Evolutionary conservation across 2,113 vertebrate genomes (phyloP).

Genomic region (Hystrix cristata): DNA sequence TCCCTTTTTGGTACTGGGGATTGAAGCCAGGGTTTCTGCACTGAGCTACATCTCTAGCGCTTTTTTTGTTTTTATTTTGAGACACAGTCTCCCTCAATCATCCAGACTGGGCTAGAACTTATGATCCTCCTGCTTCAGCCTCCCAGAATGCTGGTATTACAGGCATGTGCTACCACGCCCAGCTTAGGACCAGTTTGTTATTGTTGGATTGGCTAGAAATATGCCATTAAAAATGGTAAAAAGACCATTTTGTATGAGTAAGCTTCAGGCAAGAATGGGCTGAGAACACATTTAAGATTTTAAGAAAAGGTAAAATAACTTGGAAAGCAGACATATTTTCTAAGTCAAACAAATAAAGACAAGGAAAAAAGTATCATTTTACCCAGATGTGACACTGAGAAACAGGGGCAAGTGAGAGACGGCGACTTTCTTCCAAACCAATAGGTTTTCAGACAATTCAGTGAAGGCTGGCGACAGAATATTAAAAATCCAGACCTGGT

Average conservation of each 20-base stretch:
- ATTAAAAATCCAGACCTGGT: not conserved
- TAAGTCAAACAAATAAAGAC: not conserved
- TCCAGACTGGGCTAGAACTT: not conserved
- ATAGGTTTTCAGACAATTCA: not conserved
- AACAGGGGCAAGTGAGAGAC: not conserved
- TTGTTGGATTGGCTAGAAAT: not conserved
- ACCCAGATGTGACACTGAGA: not conserved
- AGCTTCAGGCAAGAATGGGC: conserved; percentile 8
- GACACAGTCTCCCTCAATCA: not conserved
- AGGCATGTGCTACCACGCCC: not conserved
- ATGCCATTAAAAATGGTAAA: conserved; percentile 15
- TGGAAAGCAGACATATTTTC: not conserved
- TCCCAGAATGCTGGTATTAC: not conserved
- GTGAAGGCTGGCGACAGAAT: not conserved
- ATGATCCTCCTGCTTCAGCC: not conserved
- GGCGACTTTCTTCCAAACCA: not conserved
- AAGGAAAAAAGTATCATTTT: not conserved
- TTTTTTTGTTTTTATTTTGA: not conserved
- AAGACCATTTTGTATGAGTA: conserved; percentile 10
- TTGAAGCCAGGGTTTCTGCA: not conserved
- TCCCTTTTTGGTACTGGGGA: not conserved
- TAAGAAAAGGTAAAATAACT: conserved; percentile 46
- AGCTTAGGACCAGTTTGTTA: not conserved
- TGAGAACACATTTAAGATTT: not conserved
- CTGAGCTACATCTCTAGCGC: not conserved